Base-by-base conservation (phyloP, 2,797 vertebrate species). In the Tinamus major region DNA sequence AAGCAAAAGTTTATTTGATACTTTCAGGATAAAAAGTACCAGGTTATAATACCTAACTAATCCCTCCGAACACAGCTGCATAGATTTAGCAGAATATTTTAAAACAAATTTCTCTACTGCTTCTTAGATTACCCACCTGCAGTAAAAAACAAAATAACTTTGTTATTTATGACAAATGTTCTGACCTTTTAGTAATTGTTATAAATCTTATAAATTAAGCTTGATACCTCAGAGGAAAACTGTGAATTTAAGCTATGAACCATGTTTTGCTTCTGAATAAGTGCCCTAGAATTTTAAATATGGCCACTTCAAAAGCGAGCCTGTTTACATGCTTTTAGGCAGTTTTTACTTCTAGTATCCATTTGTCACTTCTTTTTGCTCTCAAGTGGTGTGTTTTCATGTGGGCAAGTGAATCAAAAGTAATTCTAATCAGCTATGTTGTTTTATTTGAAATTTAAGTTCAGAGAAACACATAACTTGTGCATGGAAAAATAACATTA, bases 361-460 rank as follows among this genome's bases (percentile, higher is more conserved):
- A 4, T 70, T 75, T 76, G 5, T 79, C 80, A 81, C 41, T 88
- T 78, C 21, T 58, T 31, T 53, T 19, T 31, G 6, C 13, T 83
- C 62, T 71, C 17, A 31, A 56, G 42, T 82, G 9, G n/a, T 70
- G 67, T 77, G 11, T 5, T 69, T 65, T 84, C 83, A 63, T 70
- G 20, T 79, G 15, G 72, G 26, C 49, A 69, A n/a, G 63, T 20
- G 6, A 20, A n/a, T 69, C 44, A 44, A 23, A 69, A 76, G 59
- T 81, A 7, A 3, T 87, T 62, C 15, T 74, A 35, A n/a, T 35
- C 58, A 31, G 1, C 21, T 58, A 8, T 70, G 31, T 16, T 58
- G 14, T 27, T 59, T 21, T 44, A 27, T 82, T 69, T 72, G 65
- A 78, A 80, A 64, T 84, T 92, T 88, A 59, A 39, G 58, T 74